phyloP scores from a whole-genome alignment of 1,140 invertebrate genomes.

The Aphidius gifuensis region DNA sequence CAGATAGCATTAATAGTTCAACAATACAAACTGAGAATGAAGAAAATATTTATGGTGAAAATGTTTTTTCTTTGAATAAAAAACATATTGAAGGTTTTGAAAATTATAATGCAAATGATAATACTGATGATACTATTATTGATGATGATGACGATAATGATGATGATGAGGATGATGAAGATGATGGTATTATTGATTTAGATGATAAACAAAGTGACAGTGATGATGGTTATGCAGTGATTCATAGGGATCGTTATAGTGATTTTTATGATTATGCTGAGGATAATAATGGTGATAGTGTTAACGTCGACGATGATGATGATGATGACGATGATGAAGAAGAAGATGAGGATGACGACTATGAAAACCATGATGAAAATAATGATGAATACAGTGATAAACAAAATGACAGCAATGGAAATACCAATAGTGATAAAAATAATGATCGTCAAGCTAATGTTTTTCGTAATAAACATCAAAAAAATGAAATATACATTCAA shows the following conservation, averaged over 20 bases:
- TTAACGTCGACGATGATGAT: background rate
- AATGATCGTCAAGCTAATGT: background rate
- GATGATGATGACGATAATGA: constrained; percentile 19
- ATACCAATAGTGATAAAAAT: background rate
- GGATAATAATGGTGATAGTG: background rate
- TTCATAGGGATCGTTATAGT: too few species aligned
- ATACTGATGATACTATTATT: constrained; percentile 16
- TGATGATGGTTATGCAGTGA: too few species aligned
- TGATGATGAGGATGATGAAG: background rate
- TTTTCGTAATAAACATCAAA: background rate
- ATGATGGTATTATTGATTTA: too few species aligned
- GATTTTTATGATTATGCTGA: background rate
- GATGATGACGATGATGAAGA: constrained; percentile 6
- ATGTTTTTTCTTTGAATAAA: too few species aligned
- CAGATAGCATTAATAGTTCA: background rate
- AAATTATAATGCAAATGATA: constrained; percentile 17
- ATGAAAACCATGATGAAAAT: background rate
- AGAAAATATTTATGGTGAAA: background rate
- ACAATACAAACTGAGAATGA: constrained; percentile 14
- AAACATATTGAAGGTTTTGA: too few species aligned
- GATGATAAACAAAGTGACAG: too few species aligned
- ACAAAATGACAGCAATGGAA: background rate
- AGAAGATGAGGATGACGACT: constrained; percentile 13
- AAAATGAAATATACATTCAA: background rate
- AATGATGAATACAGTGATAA: background rate